Base-by-base conservation (phyloP, 2,888 invertebrate species). In the Hymenopus coronatus region DNA sequence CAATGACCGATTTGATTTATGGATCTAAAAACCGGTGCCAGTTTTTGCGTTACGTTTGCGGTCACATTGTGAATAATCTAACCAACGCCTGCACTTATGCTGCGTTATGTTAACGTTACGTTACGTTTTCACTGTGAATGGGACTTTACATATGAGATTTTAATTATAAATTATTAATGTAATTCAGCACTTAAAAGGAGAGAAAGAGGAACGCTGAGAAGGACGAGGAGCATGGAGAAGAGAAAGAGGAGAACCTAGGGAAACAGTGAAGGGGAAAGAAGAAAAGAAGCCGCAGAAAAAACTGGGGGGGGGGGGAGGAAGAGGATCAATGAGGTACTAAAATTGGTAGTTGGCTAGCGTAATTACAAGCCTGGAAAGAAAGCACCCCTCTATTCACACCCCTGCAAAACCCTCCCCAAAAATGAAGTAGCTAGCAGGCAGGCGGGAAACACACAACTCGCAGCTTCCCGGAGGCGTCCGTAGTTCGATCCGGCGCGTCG, bases 401-500 rank as follows among this genome's bases (percentile, higher is more conserved):
- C 54, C 54, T 70, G 54, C 54, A 70, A 70, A 70, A 70, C 54
- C 54, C 54, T 70, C 54, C 54, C 54, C 54, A 70, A 70, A 70
- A 70, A 70, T 70, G 54, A 70, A 70, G 54, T 70, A 70, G 54
- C 54, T 70, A 15, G 54, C 54, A 70, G 54, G 54, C 54, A 70
- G 54, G 54, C 54, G 25, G 54, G 54, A 70, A 70, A 70, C 54
- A 70, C 54, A 54, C 54, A 70, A 70, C 54, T 70, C 54, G 54
- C 54, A 70, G 54, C 54, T 25, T 70, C 54, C 54, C n/a, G 87
- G 30, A 85, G 46, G 54, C 54, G 70, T n/a, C 27, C 15, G 85
- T 15, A 85, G 27, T 87, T 87, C 87, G 87, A 87, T 87, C 87
- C 33, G 82, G 30, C 33, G 25, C 82, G 27, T 82, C 40, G 87